A percentile compares a stretch with the other conserved stretches of the same genome.
phyloP scores from a whole-genome alignment of 2,888 invertebrate species.

The Margaritifera margaritifera region DNA sequence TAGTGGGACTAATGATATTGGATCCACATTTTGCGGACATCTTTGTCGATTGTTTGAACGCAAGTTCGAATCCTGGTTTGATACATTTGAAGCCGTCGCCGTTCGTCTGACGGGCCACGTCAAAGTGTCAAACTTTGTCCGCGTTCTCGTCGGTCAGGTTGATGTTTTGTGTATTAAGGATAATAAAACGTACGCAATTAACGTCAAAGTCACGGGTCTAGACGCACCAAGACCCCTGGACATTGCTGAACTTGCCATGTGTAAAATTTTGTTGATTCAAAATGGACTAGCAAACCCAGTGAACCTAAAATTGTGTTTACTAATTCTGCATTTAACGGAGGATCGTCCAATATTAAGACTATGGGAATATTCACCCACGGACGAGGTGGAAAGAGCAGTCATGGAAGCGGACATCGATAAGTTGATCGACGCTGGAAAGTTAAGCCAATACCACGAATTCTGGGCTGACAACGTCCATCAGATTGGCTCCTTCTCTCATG shows the following conservation, averaged over 20 bases:
- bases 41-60: conserved; percentile 55
- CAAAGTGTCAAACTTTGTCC: conserved; percentile 59
- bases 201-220: conserved; percentile 57
- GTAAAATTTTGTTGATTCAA: conserved; percentile 58
- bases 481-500: conserved; percentile 19
- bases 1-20: conserved; percentile 20
- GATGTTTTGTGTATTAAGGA: conserved; percentile 49
- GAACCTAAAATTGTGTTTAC: conserved; percentile 45
- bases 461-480: conserved; percentile 55
- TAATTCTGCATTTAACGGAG: conserved; percentile 53
- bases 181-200: conserved; percentile 48
- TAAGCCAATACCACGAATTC: conserved; percentile 58
- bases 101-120: conserved; percentile 59
- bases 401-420: conserved; percentile 58
- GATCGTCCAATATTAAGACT: conserved; percentile 57
- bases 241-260: conserved; percentile 57
- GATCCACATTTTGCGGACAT: conserved; percentile 47
- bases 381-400: conserved; percentile 57
- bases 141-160: conserved; percentile 56
- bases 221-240: conserved; percentile 59
- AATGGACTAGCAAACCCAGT: conserved; percentile 55
- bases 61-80: conserved; percentile 59
- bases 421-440: conserved; percentile 59
- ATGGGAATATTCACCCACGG: conserved; percentile 56
- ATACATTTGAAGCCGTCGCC: conserved; percentile 56